phyloP scores from a whole-genome alignment of 2,113 vertebrate genomes.

The Bostrychus sinensis region DNA sequence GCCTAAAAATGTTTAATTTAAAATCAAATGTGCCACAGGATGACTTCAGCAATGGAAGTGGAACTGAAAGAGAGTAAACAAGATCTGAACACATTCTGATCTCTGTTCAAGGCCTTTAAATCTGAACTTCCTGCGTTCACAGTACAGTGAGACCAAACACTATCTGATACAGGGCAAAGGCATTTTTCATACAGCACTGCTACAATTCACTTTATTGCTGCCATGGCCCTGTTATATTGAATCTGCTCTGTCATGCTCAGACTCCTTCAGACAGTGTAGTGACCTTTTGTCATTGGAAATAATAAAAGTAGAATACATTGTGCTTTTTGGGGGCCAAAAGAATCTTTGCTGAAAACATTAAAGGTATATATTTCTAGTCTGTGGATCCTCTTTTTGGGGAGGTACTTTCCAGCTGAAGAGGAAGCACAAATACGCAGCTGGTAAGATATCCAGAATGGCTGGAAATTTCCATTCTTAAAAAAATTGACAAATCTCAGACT shows the following conservation, averaged over 20 bases:
- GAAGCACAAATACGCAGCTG: neutral
- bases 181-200: neutral
- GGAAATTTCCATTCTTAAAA: too few species aligned
- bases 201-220: constrained; percentile 4
- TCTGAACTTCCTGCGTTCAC: neutral
- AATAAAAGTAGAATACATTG: neutral
- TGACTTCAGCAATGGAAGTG: too few species aligned
- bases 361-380: neutral
- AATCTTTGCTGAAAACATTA: neutral
- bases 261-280: neutral
- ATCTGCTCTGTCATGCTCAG: neutral
- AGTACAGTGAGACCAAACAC: neutral
- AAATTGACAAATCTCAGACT: too few species aligned
- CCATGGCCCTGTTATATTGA: constrained; percentile 1
- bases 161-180: neutral
- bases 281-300: neutral
- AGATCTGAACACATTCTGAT: too few species aligned
- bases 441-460: neutral
- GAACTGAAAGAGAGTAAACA: too few species aligned
- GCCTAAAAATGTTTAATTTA: too few species aligned
- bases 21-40: too few species aligned
- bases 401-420: constrained; percentile 2
- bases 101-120: too few species aligned
- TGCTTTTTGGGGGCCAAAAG: neutral
- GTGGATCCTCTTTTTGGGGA: neutral